phyloP scores from a whole-genome alignment of 1,140 invertebrate species.

The Halesus radiatus region DNA sequence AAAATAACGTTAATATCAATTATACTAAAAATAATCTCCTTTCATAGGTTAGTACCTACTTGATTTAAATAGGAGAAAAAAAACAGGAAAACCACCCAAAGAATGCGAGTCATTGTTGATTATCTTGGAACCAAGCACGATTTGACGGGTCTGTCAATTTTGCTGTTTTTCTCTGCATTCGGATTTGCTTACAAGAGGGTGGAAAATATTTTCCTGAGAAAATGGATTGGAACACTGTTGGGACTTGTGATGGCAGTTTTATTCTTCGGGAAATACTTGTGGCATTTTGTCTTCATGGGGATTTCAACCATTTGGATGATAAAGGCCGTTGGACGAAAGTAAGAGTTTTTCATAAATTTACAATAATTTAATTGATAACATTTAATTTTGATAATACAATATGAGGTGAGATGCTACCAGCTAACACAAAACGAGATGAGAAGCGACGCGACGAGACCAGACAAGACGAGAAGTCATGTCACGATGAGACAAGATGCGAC shows the following conservation, averaged over 20 bases:
- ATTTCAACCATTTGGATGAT: background rate
- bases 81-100: background rate
- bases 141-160: slow-evolving; percentile 13
- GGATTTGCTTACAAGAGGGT: slow-evolving; percentile 20
- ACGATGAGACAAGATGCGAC: too few species aligned
- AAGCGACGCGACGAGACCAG: too few species aligned
- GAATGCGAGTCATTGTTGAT: background rate
- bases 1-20: too few species aligned
- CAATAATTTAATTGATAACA: too few species aligned
- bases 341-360: too few species aligned
- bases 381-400: too few species aligned
- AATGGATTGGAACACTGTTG: slow-evolving; percentile 41
- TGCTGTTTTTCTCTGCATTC: slow-evolving; percentile 20
- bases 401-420: too few species aligned
- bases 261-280: slow-evolving; percentile 20
- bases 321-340: slow-evolving; percentile 5
- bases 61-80: too few species aligned
- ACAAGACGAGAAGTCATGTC: too few species aligned
- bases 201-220: background rate
- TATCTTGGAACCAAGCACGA: slow-evolving; percentile 11
- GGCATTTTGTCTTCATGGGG: slow-evolving; percentile 32
- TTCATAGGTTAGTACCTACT: too few species aligned
- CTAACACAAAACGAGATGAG: too few species aligned
- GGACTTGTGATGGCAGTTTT: slow-evolving; percentile 23
- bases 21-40: too few species aligned